These are phyloP conservation scores for Coryphaenoides rupestris DNA, from an alignment of 2,113 vertebrate genomes.

Conservation along the genomic window DNA sequence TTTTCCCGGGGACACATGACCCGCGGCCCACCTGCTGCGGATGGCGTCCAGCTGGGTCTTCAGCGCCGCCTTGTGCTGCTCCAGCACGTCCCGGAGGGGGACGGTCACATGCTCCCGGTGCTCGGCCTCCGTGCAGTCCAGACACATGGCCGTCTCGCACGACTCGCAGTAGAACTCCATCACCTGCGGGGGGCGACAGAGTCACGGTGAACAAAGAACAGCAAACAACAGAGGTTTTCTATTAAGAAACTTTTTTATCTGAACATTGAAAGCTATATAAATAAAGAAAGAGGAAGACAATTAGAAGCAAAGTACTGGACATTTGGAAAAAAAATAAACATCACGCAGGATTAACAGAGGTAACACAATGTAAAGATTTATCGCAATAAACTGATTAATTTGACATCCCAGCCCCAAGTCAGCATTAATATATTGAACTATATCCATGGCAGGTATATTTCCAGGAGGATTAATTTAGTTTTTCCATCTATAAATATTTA, in stretches of 20 bases:
- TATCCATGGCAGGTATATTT: too few relatives aligned
- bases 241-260: background rate
- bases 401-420: too few relatives aligned
- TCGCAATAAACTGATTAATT: background rate
- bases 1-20: background rate
- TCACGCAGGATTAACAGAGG: too few relatives aligned
- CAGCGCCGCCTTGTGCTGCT: conserved; percentile 89
- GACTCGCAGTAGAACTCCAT: conserved; percentile 97
- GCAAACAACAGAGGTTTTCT: background rate
- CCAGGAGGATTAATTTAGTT: too few relatives aligned
- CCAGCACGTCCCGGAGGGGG: conserved; percentile 85
- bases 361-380: background rate
- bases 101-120: conserved; percentile 88
- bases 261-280: background rate
- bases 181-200: conserved; percentile 72
- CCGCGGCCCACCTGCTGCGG: conserved; percentile 76
- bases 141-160: conserved; percentile 94
- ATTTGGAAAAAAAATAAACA: too few relatives aligned
- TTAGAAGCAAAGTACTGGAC: background rate
- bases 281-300: background rate
- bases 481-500: too few relatives aligned
- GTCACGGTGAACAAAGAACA: too few relatives aligned
- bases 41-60: conserved; percentile 89
- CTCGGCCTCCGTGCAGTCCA: conserved; percentile 86
- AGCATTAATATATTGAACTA: too few relatives aligned